Evolutionary conservation across 2,113 vertebrate species (phyloP).

Genomic region (Tilapia sparmanii): DNA sequence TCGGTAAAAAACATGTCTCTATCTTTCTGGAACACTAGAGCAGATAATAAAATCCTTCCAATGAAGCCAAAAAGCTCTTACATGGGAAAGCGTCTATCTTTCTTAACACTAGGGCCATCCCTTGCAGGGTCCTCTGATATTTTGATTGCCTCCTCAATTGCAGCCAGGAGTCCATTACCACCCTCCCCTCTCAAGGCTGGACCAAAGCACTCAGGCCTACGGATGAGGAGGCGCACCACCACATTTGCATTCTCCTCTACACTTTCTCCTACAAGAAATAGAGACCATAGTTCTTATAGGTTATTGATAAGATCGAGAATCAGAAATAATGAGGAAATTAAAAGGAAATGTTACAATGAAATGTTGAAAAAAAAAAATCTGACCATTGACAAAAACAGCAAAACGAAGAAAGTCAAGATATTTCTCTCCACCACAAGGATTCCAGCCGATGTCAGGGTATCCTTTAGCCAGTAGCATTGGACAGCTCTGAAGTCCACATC

Average conservation of each 20-base stretch:
- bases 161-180: slow-evolving; percentile 83
- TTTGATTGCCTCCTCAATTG: slow-evolving; percentile 89
- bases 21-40: not conserved
- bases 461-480: slow-evolving; percentile 88
- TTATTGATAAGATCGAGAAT: not conserved
- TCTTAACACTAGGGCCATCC: slow-evolving; percentile 85
- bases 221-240: slow-evolving; percentile 87
- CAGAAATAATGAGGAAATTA: not conserved
- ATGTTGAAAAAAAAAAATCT: slow-evolving; percentile 7
- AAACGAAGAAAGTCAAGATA: slow-evolving; percentile 92
- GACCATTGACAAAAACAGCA: slow-evolving; percentile 90
- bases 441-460: slow-evolving; percentile 92
- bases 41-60: not conserved
- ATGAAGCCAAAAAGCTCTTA: slow-evolving; percentile 12
- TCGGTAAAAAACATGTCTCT: not conserved
- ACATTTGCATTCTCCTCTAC: slow-evolving; percentile 93
- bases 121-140: slow-evolving; percentile 90
- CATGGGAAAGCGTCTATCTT: slow-evolving; percentile 82
- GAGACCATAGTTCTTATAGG: not conserved
- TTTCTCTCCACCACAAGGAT: slow-evolving; percentile 88
- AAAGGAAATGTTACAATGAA: not conserved
- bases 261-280: slow-evolving; percentile 75
- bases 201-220: slow-evolving; percentile 88
- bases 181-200: slow-evolving; percentile 88
- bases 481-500: slow-evolving; percentile 89